phyloP scores from a whole-genome alignment of 2,888 invertebrate genomes.

The Nemurella pictetii region DNA sequence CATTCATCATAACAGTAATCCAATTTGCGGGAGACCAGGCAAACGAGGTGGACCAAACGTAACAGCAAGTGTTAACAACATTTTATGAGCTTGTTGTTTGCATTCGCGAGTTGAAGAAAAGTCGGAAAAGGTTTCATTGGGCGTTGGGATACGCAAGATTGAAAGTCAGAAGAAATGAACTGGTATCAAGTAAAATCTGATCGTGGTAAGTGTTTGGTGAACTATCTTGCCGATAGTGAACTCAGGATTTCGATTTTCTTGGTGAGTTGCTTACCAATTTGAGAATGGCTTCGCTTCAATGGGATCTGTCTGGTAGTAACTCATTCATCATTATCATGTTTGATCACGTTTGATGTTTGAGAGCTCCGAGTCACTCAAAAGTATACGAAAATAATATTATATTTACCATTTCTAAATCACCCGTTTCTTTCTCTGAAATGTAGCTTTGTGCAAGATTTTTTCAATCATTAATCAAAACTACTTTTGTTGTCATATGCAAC shows the following conservation, averaged over 20 bases:
- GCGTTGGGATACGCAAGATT: background rate
- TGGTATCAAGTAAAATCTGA: background rate
- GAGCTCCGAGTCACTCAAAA: background rate
- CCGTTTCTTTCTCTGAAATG: background rate
- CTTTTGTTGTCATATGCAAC: background rate
- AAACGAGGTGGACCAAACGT: background rate
- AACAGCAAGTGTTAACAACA: constrained; percentile 33
- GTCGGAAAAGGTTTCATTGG: background rate
- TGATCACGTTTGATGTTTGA: background rate
- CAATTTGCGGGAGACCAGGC: constrained; percentile 34
- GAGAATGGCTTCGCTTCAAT: background rate
- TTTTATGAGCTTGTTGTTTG: constrained; percentile 28
- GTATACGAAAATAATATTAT: background rate
- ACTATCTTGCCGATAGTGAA: background rate
- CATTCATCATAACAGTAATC: constrained; percentile 41
- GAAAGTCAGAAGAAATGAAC: background rate
- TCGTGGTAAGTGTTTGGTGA: background rate
- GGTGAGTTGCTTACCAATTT: too few relatives aligned
- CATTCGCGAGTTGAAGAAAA: constrained; percentile 4
- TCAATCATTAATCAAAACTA: background rate
- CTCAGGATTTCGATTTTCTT: too few relatives aligned
- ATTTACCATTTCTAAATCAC: background rate
- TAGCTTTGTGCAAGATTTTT: background rate
- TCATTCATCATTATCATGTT: background rate
- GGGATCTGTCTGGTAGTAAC: background rate